Percentiles rank a stretch among this genome's conserved stretches.
phyloP scores from a whole-genome alignment of 1,140 invertebrate species.

The Calephelis nemesis region DNA sequence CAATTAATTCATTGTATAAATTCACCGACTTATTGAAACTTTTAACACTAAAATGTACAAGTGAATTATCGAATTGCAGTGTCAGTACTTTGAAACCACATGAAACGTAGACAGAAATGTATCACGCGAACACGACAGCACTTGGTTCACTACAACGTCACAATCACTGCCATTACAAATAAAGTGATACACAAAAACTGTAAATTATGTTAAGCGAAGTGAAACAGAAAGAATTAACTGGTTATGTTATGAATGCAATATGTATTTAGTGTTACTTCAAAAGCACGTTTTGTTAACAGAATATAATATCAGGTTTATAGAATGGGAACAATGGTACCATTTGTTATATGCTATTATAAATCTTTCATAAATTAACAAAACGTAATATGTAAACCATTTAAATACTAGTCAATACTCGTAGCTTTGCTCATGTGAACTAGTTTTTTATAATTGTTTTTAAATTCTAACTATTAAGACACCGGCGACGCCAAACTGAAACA shows the following conservation, averaged over 20 bases:
- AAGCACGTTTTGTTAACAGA: not conserved
- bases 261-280: not conserved
- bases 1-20: no score
- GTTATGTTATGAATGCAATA: not conserved
- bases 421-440: no score
- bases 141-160: not conserved
- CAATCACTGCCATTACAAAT: not conserved
- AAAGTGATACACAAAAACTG: conserved; percentile 8
- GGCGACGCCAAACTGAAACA: no score
- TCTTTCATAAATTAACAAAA: no score
- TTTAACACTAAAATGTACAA: no score
- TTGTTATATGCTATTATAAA: not conserved
- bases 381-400: no score
- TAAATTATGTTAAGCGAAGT: conserved; percentile 1
- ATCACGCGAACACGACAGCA: not conserved
- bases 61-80: no score
- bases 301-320: not conserved
- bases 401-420: no score
- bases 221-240: not conserved
- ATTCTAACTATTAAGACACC: no score
- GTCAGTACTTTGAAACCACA: no score
- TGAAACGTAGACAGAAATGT: not conserved
- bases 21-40: no score
- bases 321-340: not conserved
- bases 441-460: no score